Percentiles rank a stretch among this genome's conserved stretches.
Conservation (phyloP, 2,888 invertebrate species). For the Ennomos fuscantarius region DNA sequence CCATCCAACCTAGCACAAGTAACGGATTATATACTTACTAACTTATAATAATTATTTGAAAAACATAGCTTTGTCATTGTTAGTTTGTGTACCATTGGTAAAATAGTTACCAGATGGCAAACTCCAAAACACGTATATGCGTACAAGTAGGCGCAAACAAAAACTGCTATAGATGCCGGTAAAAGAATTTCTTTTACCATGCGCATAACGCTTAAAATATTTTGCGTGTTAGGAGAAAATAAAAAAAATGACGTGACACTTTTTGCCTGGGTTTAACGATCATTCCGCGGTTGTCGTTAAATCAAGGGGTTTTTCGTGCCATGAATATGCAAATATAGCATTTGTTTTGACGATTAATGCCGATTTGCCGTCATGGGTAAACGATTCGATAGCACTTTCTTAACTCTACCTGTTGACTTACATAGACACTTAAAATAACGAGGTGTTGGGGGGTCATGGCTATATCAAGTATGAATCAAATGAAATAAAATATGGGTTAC, state of each 20-base stretch:
- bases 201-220: constrained; percentile 45
- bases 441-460: background rate
- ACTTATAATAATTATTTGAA: background rate
- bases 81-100: background rate
- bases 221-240: constrained; percentile 50
- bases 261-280: constrained; percentile 64
- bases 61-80: background rate
- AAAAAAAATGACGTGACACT: constrained; percentile 62
- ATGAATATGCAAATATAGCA: constrained; percentile 73
- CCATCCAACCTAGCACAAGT: no score
- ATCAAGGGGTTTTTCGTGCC: constrained; percentile 63
- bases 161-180: constrained; percentile 5
- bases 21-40: background rate
- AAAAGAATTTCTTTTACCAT: constrained; percentile 17
- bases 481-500: no score
- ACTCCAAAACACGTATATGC: background rate
- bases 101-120: background rate
- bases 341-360: constrained; percentile 62
- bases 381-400: constrained; percentile 47
- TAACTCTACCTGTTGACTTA: constrained; percentile 54
- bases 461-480: background rate
- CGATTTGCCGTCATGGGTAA: constrained; percentile 59
- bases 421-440: constrained; percentile 12
- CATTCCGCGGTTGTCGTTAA: constrained; percentile 63
- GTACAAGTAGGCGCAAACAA: constrained; percentile 10